Conservation (phyloP, 2,797 vertebrate genomes). For the Crypturellus tataupa region DNA sequence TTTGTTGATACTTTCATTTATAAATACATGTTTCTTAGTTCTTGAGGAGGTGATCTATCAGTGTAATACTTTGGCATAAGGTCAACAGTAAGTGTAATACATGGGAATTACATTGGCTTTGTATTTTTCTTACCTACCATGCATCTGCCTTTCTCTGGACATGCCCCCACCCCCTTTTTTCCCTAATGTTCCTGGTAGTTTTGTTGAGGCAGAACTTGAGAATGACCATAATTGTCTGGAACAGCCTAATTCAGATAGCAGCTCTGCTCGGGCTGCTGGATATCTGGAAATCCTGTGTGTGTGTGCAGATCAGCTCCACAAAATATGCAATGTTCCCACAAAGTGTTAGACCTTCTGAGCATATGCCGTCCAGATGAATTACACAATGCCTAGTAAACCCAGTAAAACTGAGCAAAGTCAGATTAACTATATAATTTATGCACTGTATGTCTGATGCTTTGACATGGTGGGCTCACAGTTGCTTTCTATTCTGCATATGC, state of each 20-base stretch:
- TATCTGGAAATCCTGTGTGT: conserved; percentile 31
- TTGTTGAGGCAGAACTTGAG: background rate
- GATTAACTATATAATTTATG: conserved; percentile 26
- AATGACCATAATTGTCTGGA: conserved; percentile 31
- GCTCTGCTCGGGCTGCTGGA: conserved; percentile 4
- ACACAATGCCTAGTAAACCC: background rate
- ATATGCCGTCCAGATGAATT: conserved; percentile 56
- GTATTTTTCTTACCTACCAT: background rate
- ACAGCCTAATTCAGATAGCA: conserved; percentile 11
- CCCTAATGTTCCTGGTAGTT: background rate
- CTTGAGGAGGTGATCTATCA: background rate
- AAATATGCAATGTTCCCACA: background rate
- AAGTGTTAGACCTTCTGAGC: background rate
- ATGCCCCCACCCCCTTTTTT: background rate
- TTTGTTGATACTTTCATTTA: background rate
- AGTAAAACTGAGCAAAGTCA: conserved; percentile 19
- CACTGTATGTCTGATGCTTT: conserved; percentile 5
- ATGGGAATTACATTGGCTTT: background rate
- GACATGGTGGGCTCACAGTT: background rate
- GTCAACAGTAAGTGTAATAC: background rate
- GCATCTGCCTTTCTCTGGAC: background rate
- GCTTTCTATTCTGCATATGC: background rate
- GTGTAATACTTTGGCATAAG: background rate
- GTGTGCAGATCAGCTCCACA: conserved; percentile 1
- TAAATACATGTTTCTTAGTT: background rate